A percentile compares a stretch with the other conserved stretches of the same genome.
Evolutionary conservation across 1,140 invertebrate species (phyloP).

Genomic region (Lanistes nyassanus): DNA sequence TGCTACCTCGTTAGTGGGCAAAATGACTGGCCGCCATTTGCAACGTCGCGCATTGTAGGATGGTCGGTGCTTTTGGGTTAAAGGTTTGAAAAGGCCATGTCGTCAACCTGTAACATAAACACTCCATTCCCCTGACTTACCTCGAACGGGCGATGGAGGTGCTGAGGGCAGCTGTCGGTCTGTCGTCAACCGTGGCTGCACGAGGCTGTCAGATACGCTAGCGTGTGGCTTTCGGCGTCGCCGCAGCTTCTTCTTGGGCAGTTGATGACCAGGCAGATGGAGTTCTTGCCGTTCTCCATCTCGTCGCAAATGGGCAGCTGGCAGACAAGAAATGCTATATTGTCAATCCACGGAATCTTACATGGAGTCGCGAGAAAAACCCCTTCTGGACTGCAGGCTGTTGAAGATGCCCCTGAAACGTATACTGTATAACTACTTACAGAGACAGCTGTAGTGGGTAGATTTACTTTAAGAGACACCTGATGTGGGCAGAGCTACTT

Average conservation of each 20-base stretch:
- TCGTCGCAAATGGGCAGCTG: slow-evolving; percentile 40
- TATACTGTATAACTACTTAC: background rate
- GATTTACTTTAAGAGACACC: background rate
- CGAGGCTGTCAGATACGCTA: slow-evolving; percentile 22
- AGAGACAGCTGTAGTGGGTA: background rate
- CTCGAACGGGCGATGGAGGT: slow-evolving; percentile 40
- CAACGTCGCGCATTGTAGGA: too few species aligned
- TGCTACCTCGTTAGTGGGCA: too few species aligned
- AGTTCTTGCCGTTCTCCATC: slow-evolving; percentile 45
- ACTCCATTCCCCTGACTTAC: slow-evolving; percentile 32
- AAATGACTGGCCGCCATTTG: too few species aligned
- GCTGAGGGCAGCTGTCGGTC: slow-evolving; percentile 44
- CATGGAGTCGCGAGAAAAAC: background rate
- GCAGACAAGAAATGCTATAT: background rate
- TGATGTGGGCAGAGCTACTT: slow-evolving; percentile 23
- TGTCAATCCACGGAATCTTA: background rate
- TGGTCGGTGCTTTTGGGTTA: too few species aligned
- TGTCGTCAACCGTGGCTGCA: slow-evolving; percentile 26
- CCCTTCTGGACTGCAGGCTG: too few species aligned
- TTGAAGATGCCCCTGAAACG: background rate
- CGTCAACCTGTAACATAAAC: slow-evolving; percentile 6
- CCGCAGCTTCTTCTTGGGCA: slow-evolving; percentile 44
- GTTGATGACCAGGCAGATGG: slow-evolving; percentile 30
- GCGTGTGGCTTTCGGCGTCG: slow-evolving; percentile 37
- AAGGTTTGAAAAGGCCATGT: background rate